Conservation (phyloP, 2,113 vertebrate species). For the Lonchura striata region DNA sequence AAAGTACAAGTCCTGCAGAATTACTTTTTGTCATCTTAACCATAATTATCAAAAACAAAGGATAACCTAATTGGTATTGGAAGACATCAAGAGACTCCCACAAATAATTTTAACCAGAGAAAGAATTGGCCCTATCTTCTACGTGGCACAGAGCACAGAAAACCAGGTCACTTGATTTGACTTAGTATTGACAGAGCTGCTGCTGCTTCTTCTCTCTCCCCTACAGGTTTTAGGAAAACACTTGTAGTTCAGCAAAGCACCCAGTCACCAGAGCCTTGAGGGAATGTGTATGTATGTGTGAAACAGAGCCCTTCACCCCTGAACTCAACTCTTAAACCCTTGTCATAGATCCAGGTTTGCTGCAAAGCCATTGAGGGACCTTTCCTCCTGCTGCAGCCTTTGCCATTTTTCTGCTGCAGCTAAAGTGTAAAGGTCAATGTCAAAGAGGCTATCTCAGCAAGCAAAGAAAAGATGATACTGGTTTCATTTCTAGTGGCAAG, state of each 20-base stretch:
- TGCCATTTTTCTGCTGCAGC: neutral
- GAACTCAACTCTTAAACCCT: neutral
- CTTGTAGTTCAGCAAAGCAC: neutral
- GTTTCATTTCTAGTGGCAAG: neutral
- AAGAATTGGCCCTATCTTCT: neutral
- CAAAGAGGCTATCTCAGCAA: neutral
- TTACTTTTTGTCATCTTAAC: neutral
- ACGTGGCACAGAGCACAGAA: fast-evolving
- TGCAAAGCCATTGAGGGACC: neutral
- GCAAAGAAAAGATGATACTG: neutral
- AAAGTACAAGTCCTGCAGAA: neutral
- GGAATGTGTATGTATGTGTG: neutral
- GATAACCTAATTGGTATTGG: neutral
- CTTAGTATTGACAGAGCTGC: neutral
- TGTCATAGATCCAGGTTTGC: neutral
- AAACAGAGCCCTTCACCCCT: neutral
- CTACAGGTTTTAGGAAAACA: neutral
- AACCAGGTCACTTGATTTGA: neutral
- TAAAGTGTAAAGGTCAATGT: neutral
- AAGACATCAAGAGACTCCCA: neutral
- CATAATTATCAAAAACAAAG: neutral
- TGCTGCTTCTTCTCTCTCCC: neutral
- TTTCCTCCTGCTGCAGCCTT: neutral
- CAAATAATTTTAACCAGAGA: neutral
- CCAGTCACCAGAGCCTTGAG: neutral